Base-by-base conservation (phyloP, 2,888 invertebrate genomes). In the Trimorus sp. region DNA sequence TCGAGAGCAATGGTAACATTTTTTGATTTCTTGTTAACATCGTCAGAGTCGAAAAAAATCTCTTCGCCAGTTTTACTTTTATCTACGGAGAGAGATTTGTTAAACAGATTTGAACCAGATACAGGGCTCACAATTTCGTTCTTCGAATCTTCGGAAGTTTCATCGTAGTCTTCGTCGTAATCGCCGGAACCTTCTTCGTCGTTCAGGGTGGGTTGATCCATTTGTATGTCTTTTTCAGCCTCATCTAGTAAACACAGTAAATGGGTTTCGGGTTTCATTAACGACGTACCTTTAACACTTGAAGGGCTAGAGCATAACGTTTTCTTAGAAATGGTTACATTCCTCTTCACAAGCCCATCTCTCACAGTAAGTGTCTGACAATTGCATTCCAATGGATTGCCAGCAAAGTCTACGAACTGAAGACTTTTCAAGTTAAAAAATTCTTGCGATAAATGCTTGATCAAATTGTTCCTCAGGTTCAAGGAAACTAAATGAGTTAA, bases 301-400 rank as follows among this genome's bases (percentile, higher is more conserved):
- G 83, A 49, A 0, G 95, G 95, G 66, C 92, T 91, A n/a, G 89
- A 90, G 90, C 95, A 95, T 84, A 92, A 90, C 0, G 94, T 93
- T 78, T 92, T 92, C 80, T 93, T 90, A 5, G 88, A 86, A 26
- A 90, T 73, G 38, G 86, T 87, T 0, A 89, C 89, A 7, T 87
- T 87, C 5, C 84, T 86, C 3, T 86, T 82, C 60, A 94, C 88
- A 84, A 96, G 90, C 85, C 93, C 93, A 87, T 96, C 94, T 83
- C 95, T 93, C 60, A 94, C 93, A 83, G 93, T 92, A 75, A 96
- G 90, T 75, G 95, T 95, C 82, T 94, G 93, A 88, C 96, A 96
- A 38, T 95, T 94, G 91, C 96, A 96, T 85, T 94, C 93, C 7
- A 96, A 92, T 48, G 94, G 94, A 89, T 96, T 96, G 56, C 94